Conservation (phyloP, 2,797 vertebrate genomes). For the Crocodylus rhombifer region DNA sequence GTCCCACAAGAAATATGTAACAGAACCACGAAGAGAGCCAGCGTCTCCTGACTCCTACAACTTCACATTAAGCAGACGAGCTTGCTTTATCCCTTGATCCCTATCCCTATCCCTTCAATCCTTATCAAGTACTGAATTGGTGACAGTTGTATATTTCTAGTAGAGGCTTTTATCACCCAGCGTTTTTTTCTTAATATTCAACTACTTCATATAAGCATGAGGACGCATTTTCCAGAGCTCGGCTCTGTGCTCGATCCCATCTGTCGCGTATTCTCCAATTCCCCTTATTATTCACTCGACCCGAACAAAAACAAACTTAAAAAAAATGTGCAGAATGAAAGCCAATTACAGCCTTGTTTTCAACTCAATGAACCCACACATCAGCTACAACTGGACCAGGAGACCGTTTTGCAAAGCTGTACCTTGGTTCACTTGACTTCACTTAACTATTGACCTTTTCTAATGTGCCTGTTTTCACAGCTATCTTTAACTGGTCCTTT, state of each 20-base stretch:
- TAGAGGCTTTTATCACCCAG: neutral
- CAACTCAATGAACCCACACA: neutral
- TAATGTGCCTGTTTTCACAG: neutral
- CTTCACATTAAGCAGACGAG: neutral
- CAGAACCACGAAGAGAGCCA: neutral
- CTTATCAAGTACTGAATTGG: neutral
- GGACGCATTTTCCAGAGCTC: neutral
- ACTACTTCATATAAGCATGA: neutral
- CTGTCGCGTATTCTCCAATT: neutral
- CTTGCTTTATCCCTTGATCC: no score
- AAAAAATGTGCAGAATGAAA: neutral
- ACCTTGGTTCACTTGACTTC: neutral
- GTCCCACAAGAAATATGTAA: neutral
- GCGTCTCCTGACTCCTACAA: neutral
- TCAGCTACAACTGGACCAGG: neutral
- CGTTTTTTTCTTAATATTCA: neutral
- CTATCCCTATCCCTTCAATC: neutral
- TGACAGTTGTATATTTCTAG: neutral
- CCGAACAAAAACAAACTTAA: neutral
- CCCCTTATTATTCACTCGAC: neutral
- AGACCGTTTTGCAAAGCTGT: neutral
- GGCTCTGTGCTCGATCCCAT: neutral
- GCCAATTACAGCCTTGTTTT: neutral
- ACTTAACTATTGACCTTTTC: neutral
- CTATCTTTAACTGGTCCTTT: neutral